Base-by-base conservation (phyloP, 2,797 vertebrate genomes). In the Lerista edwardsae region DNA sequence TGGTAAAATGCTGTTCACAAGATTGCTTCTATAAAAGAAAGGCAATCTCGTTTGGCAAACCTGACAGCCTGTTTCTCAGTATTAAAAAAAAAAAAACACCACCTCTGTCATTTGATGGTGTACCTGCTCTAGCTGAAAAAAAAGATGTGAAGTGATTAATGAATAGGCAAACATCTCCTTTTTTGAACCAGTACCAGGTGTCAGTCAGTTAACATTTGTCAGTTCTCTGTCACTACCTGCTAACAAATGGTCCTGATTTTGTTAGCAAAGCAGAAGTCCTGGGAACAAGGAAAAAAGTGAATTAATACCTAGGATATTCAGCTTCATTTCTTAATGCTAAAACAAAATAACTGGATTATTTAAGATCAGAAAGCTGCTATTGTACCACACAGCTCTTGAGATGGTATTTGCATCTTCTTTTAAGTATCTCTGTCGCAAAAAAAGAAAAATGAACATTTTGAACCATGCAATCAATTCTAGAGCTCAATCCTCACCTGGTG, bases 231-330 rank as follows among this genome's bases (percentile, higher is more conserved):
- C 85, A 84, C 61, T 91, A 90, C 47, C 57, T 91, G 34, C 87
- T 88, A 90, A 86, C 79, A 93, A 95, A 88, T 89, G 85, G 81
- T 92, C 51, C 55, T 80, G 84, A 65, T 93, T 94, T n/a, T n/a
- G n/a, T n/a, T 92, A 87, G 36, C 65, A 61, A 76, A 92, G 80
- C 36, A 90, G 29, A 44, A 90, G 62, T 55, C 78, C 23, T 81
- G 59, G 61, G 27, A 59, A 77, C 57, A 90, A 62, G 59, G 82
- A 87, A 91, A 51, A 61, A 11, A 1, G 11, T 79, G 29, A 92
- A 34, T 29, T 79, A 61, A 51, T 80, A 78, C 27, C 77, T 88
- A n/a, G 27, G 75, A 83, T 29, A 57, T 61, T n/a, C 86, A 87
- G 39, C 29, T 93, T 92, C 11, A 83, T 88, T 90, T 89, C n/a